Conservation (phyloP, 2,113 vertebrate species). For the Chionomys nivalis region DNA sequence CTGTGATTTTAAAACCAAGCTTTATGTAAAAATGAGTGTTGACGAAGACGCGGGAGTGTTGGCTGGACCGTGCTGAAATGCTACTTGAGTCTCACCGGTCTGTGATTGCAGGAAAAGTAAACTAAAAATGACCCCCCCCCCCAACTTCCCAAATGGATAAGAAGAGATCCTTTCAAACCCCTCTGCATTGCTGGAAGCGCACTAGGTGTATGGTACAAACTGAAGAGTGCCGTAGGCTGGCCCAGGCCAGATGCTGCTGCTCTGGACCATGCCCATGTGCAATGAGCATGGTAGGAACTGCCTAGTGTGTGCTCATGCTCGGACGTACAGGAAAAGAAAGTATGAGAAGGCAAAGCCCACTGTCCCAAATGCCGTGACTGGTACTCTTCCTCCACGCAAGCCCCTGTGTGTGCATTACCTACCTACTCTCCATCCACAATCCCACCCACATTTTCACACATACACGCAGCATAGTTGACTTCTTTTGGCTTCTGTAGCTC, state of each 20-base stretch:
- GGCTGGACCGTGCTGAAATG: neutral
- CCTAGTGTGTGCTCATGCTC: neutral
- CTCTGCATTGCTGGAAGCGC: neutral
- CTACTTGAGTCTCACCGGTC: neutral
- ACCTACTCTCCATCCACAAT: neutral
- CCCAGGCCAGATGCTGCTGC: neutral
- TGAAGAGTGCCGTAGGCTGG: neutral
- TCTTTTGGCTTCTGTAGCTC: neutral
- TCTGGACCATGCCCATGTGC: neutral
- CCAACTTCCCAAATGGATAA: neutral
- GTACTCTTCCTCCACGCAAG: no score
- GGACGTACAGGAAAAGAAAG: neutral
- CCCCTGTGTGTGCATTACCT: no score
- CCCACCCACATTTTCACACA: neutral
- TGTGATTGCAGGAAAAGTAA: neutral
- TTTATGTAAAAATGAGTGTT: neutral
- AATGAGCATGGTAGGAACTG: neutral
- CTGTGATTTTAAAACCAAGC: neutral
- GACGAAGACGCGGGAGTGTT: neutral
- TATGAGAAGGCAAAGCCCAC: rapidly evolving
- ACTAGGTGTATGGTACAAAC: neutral
- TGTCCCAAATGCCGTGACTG: neutral
- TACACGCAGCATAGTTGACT: no score
- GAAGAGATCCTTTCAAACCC: neutral
- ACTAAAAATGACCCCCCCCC: neutral